A percentile compares a stretch with the other conserved stretches of the same genome.
Conservation (phyloP, 2,113 vertebrate species). For the Phocoena sinus region DNA sequence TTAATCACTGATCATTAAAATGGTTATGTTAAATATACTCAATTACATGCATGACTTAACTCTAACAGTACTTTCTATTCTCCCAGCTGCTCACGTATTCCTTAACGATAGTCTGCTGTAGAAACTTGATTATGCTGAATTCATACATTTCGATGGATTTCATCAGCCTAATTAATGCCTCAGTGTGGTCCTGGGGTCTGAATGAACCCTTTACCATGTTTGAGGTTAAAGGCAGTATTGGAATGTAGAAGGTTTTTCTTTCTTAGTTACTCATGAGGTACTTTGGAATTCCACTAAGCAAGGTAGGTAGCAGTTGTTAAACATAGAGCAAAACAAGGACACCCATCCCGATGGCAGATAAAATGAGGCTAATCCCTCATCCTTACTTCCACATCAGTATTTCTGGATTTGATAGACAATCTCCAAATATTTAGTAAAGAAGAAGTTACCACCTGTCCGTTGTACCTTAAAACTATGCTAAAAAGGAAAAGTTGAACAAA, state of each 20-base stretch:
- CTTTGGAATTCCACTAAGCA: slow-evolving; percentile 74
- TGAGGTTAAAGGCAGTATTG: slow-evolving; percentile 87
- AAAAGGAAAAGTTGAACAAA: slow-evolving; percentile 9
- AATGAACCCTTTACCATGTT: slow-evolving; percentile 80
- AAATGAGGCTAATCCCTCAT: background rate
- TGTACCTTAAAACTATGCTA: background rate
- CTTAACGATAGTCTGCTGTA: slow-evolving; percentile 82
- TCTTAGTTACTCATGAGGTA: slow-evolving; percentile 83
- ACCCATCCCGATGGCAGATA: background rate
- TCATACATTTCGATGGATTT: slow-evolving; percentile 88
- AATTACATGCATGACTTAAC: slow-evolving; percentile 87
- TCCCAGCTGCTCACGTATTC: slow-evolving; percentile 85
- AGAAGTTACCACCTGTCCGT: background rate
- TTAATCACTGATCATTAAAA: slow-evolving; percentile 89
- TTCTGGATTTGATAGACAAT: background rate
- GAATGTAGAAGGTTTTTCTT: slow-evolving; percentile 87
- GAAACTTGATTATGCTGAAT: slow-evolving; percentile 87
- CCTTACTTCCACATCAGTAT: background rate
- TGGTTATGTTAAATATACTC: slow-evolving; percentile 89
- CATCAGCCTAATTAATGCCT: slow-evolving; percentile 90
- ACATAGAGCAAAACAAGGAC: slow-evolving; percentile 65
- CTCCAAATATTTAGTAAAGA: slow-evolving; percentile 37
- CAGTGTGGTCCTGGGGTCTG: slow-evolving; percentile 84
- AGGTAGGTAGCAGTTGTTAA: slow-evolving; percentile 72
- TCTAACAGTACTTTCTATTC: slow-evolving; percentile 83